Evolutionary conservation across 2,888 invertebrate genomes (phyloP).

Genomic region (Nymphalis polychloros): DNA sequence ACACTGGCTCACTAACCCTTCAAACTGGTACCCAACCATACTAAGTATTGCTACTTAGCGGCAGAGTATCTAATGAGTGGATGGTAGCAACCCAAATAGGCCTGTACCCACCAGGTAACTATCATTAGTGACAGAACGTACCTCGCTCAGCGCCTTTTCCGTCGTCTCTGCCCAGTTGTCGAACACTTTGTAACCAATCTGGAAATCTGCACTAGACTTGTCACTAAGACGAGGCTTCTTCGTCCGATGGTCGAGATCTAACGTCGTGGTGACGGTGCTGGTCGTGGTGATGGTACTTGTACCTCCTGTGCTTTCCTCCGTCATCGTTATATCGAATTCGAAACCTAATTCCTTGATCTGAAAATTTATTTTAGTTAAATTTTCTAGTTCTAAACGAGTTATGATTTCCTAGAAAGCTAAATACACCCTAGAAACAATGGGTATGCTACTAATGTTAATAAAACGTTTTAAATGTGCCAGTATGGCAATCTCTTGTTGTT

Average conservation of each 20-base stretch:
- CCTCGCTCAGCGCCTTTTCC: constrained; percentile 57
- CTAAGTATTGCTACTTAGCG: no score
- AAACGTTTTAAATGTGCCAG: no score
- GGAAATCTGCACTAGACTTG: constrained; percentile 64
- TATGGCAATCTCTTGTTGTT: no score
- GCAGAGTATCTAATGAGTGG: no score
- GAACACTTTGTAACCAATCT: constrained; percentile 74
- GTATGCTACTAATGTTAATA: no score
- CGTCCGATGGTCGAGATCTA: constrained; percentile 38
- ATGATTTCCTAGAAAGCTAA: neutral
- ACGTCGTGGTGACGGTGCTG: constrained; percentile 43
- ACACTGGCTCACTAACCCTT: no score
- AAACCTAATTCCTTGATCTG: constrained; percentile 84
- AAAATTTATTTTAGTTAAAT: neutral
- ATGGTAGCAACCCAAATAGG: no score
- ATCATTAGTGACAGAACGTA: constrained; percentile 33
- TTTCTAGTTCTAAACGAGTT: neutral
- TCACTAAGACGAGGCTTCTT: constrained; percentile 64
- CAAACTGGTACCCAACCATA: no score
- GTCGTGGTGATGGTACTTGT: constrained; percentile 57
- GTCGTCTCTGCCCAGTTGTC: constrained; percentile 68
- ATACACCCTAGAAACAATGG: no score
- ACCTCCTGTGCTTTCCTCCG: constrained; percentile 44
- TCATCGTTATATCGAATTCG: constrained; percentile 64
- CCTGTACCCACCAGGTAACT: no score